A percentile compares a stretch with the other conserved stretches of the same genome.
Evolutionary conservation across 2,113 vertebrate genomes (phyloP).

Genomic region (Pelodiscus sinensis): DNA sequence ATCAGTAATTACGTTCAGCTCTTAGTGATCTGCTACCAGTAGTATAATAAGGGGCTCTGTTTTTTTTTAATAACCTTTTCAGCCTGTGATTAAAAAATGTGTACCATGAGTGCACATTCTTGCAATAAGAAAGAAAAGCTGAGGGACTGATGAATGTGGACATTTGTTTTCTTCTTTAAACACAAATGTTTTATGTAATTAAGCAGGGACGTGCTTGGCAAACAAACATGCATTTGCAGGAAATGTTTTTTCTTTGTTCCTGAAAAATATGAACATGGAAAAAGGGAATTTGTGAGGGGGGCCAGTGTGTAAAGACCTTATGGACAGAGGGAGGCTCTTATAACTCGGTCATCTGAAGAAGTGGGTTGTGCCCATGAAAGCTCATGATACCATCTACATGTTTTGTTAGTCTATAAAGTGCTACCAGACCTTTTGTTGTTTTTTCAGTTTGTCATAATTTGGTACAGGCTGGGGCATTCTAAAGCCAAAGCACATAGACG

Average conservation of each 20-base stretch:
- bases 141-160: neutral
- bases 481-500: neutral
- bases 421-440: neutral
- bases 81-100: neutral
- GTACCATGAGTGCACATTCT: too few relatives aligned
- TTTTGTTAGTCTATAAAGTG: too few relatives aligned
- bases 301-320: neutral
- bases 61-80: neutral
- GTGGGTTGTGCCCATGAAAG: too few relatives aligned
- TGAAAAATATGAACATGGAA: fast-evolving
- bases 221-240: fast-evolving
- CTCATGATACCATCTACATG: too few relatives aligned
- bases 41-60: fast-evolving
- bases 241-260: neutral
- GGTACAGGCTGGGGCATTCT: neutral
- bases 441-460: neutral
- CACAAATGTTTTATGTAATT: fast-evolving
- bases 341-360: too few relatives aligned
- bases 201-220: neutral
- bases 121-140: neutral
- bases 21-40: fast-evolving
- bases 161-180: neutral
- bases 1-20: neutral
- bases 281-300: too few relatives aligned
- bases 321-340: neutral